These are phyloP conservation scores for Stegana nigrithorax DNA, from an alignment of 2,888 invertebrate species.

Conservation along the genomic window DNA sequence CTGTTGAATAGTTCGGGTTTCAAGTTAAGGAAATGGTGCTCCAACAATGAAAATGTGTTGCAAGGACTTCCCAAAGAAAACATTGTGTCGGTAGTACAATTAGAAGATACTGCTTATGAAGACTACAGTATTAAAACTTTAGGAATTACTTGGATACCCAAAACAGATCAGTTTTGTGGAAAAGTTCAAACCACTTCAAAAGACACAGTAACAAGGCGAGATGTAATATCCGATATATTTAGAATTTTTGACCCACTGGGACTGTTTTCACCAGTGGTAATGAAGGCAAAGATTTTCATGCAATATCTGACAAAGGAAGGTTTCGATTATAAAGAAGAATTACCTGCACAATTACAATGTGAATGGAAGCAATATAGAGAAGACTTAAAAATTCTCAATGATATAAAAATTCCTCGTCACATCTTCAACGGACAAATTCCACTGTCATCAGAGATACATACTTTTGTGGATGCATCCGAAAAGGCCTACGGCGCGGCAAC, in stretches of 20 bases:
- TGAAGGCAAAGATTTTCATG: neutral
- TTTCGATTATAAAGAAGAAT: neutral
- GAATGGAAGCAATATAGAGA: neutral
- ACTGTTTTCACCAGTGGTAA: neutral
- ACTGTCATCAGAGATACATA: neutral
- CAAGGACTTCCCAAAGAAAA: neutral
- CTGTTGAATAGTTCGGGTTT: neutral
- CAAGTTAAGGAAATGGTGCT: neutral
- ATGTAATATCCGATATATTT: too few species aligned
- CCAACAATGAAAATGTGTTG: too few species aligned
- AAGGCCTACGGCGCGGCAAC: too few species aligned
- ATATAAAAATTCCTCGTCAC: neutral
- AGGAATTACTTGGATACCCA: neutral
- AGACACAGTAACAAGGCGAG: too few species aligned
- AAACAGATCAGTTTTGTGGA: too few species aligned
- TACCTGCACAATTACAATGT: neutral
- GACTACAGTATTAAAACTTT: neutral
- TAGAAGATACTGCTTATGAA: neutral
- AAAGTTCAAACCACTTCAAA: too few species aligned
- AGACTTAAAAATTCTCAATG: neutral
- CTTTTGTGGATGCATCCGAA: neutral
- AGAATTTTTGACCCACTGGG: too few species aligned
- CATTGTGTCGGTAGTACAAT: neutral
- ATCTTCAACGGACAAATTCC: neutral
- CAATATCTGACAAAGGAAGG: neutral